Conservation (phyloP, 2,888 invertebrate genomes). For the Polyommatus iphigenia region DNA sequence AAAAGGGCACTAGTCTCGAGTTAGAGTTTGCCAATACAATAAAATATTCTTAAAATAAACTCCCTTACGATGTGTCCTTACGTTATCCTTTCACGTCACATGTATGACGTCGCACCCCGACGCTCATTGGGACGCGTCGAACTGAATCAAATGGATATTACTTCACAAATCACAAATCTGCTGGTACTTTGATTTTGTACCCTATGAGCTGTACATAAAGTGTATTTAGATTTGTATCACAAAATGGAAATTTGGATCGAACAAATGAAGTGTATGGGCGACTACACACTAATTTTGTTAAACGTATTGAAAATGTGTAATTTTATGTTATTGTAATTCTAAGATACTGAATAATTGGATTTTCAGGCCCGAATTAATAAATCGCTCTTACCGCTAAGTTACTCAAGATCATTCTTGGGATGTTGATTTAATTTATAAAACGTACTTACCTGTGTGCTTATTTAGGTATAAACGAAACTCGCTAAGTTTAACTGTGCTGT, state of each 20-base stretch:
- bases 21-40: no score
- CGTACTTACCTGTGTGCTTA: no score
- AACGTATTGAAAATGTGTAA: neutral
- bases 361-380: no score
- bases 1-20: no score
- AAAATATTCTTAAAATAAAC: neutral
- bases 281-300: neutral
- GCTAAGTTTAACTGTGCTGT: no score
- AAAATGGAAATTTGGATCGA: neutral
- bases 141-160: constrained; percentile 18
- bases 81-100: neutral
- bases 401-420: no score
- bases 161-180: neutral
- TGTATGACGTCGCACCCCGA: constrained; percentile 1
- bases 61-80: neutral
- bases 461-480: no score
- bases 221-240: neutral
- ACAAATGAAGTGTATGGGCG: neutral
- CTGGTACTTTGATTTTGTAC: neutral
- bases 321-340: no score
- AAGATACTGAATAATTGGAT: no score
- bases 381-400: no score
- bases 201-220: neutral
- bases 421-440: no score
- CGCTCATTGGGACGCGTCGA: neutral